Evolutionary conservation across 2,113 vertebrate genomes (phyloP).

Genomic region (Megatriorchis doriae): DNA sequence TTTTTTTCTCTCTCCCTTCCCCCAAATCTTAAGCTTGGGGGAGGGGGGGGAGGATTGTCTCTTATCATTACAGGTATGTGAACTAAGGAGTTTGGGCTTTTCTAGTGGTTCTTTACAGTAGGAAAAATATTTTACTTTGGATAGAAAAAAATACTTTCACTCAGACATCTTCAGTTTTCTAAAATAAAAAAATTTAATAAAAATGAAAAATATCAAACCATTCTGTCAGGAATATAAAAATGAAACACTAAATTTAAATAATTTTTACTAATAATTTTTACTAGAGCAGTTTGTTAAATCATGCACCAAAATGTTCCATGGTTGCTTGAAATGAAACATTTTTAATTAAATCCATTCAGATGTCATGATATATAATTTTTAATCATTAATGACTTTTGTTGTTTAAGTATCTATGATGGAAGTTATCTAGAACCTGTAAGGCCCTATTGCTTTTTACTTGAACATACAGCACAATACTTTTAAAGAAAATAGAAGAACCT

Average conservation of each 20-base stretch:
- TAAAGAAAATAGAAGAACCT: not conserved
- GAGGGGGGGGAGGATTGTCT: not conserved
- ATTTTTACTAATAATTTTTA: not conserved
- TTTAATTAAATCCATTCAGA: not conserved
- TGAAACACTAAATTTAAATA: not conserved
- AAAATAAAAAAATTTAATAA: not conserved
- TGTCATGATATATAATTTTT: not conserved
- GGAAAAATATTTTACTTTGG: not conserved
- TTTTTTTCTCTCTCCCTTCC: accelerated
- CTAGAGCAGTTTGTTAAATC: not conserved
- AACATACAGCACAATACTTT: not conserved
- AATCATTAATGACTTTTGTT: not conserved
- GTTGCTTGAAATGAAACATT: not conserved
- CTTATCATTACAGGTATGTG: not conserved
- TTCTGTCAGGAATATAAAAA: not conserved
- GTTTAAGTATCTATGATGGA: not conserved
- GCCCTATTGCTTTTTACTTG: not conserved
- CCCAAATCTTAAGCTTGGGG: not conserved
- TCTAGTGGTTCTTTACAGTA: not conserved
- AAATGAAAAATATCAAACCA: not conserved
- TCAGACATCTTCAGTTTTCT: not conserved
- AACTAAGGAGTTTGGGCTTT: not conserved
- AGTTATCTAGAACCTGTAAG: not conserved
- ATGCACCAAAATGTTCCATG: not conserved
- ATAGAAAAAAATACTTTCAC: not conserved